Conservation (phyloP, 2,113 vertebrate species). For the Myrmophylax atrothorax region DNA sequence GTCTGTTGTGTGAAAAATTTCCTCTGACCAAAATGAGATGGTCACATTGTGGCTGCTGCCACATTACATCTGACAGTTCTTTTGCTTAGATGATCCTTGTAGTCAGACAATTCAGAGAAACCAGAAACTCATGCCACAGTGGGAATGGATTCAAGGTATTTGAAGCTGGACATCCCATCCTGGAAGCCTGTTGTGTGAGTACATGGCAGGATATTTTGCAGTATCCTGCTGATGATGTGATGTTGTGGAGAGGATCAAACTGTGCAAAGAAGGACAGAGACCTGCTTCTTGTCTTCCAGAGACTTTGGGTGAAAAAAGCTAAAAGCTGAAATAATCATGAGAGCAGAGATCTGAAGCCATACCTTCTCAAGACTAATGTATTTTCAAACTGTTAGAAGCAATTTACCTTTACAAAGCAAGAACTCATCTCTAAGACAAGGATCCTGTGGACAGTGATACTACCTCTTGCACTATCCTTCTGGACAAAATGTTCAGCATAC, state of each 20-base stretch:
- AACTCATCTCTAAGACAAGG: rapidly evolving
- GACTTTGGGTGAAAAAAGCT: background rate
- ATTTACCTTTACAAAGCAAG: background rate
- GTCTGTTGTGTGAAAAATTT: background rate
- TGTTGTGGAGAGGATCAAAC: background rate
- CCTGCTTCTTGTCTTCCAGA: background rate
- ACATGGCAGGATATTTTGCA: background rate
- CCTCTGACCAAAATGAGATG: background rate
- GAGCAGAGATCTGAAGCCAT: background rate
- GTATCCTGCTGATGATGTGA: background rate
- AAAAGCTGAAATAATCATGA: background rate
- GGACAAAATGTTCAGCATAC: background rate
- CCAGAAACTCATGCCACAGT: background rate
- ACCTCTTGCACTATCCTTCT: background rate
- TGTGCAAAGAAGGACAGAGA: background rate
- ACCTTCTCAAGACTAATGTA: background rate
- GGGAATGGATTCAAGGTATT: background rate
- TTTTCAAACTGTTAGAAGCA: background rate
- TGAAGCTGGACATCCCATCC: background rate
- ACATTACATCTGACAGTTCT: background rate
- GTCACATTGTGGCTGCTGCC: background rate
- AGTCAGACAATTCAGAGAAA: background rate
- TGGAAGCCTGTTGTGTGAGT: background rate
- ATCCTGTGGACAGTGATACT: background rate
- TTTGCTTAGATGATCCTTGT: background rate